Base-by-base conservation (phyloP, 2,888 invertebrate genomes). In the Frankliniella fusca region DNA sequence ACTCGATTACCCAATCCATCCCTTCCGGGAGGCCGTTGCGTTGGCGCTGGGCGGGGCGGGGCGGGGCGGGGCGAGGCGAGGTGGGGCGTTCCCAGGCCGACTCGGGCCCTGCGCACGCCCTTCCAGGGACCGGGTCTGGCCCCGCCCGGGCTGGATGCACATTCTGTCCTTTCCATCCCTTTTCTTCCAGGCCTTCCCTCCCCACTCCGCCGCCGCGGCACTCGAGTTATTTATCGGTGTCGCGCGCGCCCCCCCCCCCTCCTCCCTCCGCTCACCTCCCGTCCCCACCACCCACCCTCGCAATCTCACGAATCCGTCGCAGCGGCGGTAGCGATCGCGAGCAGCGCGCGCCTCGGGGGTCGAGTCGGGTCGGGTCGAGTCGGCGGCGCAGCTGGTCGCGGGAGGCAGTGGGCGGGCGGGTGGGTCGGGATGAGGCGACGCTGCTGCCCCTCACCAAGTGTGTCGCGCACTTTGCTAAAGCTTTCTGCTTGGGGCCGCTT, bases 1-100 rank as follows among this genome's bases (percentile, higher is more conserved):
- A 76, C 70, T 76, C 70, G 70, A 76, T 76, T 76, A 76, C 70
- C 70, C 70, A 76, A 76, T 76, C 70, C 70, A 27, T 76, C 70
- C 70, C 70, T 76, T 76, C 27, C 61, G 18, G 61, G 61, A 61
- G 61, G 61, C 61, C 15, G 15, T n/a, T 61, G 38, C 70, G 23
- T 27, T 27, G 23, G 70, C 23, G 12, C 70, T 8, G 61, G 54
- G 15, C 54, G 54, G 54, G 15, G 20, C 15, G 54, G 54, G 18
- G 54, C 15, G 18, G 15, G 0, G 20, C 54, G 54, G 5, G 54
- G 54, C 54, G 15, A 15, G 38, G 38, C 38, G 38, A 5, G 3
- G 38, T 5, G 38, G 38, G 38, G 38, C 38, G 38, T 2, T 38
- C 38, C 38, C 38, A 38, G 54, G 54, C 15, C 20, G 54, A 15